Evolutionary conservation across 2,113 vertebrate species (phyloP), one percentile per base, ranked within the genome.

Genomic region (Ascaphus truei): DNA sequence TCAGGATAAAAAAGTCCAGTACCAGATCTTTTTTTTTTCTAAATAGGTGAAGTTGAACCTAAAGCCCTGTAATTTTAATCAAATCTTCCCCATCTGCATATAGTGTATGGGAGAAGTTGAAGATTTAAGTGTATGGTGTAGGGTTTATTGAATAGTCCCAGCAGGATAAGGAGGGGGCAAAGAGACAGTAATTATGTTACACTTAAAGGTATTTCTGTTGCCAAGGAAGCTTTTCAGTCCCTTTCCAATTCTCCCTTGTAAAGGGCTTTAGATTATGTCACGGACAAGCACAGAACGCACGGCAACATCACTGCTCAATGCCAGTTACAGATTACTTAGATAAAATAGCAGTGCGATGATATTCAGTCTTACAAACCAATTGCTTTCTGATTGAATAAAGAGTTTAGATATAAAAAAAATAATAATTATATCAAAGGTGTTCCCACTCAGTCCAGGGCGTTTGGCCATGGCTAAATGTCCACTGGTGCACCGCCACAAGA

Each of bases 41-140:
- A 88, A 87, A 89, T 88, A 90, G 86, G 87, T 91, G 88, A 92
- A 89, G 87, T 86, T 89, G 88, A 91, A 90, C 85, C 85, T 88
- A 89, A 87, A 90, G 89, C 87, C 86, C 89, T 92, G 85, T 88
- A 92, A 92, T 92, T 92, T 91, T 91, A 92, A 91, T 91, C 89
- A 91, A 88, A 89, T 89, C 85, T 88, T 80, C 83, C 82, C 83
- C 85, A 86, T 91, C 87, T 90, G 86, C 9, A 37, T 82, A 86
- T 69, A 84, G 83, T 71, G 67, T 83, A 83, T 85, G 79, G 66
- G 80, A 83, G 85, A 89, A 85, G 85, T 75, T 86, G 89, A 90
- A 89, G 89, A 87, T 87, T 86, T 91, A 91, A 91, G 87, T 91
- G 89, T 81, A 86, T 77, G 89, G 84, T 90, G 83, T 77, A 83